Evolutionary conservation across 2,888 invertebrate species (phyloP).

Genomic region (Pimpla rufipes): DNA sequence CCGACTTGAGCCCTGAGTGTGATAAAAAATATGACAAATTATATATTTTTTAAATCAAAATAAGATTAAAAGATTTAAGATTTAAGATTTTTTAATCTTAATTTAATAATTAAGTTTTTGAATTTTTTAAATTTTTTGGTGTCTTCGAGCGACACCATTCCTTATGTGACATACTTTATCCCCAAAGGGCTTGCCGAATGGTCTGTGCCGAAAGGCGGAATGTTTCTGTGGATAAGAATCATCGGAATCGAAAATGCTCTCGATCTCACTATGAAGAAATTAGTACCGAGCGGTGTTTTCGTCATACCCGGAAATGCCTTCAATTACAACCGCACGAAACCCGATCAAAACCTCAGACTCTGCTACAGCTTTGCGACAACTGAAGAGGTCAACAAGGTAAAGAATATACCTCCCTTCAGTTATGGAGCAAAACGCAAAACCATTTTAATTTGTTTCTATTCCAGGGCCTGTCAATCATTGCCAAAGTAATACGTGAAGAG

Average conservation of each 20-base stretch:
- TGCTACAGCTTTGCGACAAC: slow-evolving; percentile 90
- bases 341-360: slow-evolving; percentile 89
- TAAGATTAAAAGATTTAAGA: no score
- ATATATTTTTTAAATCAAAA: no score
- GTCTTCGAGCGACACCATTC: no score
- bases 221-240: slow-evolving; percentile 92
- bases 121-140: neutral
- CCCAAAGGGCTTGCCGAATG: slow-evolving; percentile 89
- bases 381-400: slow-evolving; percentile 88
- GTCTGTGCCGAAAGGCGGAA: slow-evolving; percentile 90
- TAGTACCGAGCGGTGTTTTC: slow-evolving; percentile 88
- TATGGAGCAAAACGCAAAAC: neutral
- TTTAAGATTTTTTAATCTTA: no score
- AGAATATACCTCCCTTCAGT: neutral
- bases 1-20: no score
- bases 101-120: no score
- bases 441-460: neutral
- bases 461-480: neutral
- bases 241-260: slow-evolving; percentile 89
- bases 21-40: no score
- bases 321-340: slow-evolving; percentile 87
- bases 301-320: slow-evolving; percentile 92
- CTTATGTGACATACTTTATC: no score
- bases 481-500: slow-evolving; percentile 1
- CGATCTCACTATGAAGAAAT: slow-evolving; percentile 89